Conservation (phyloP, 2,888 invertebrate species). For the Metallyticus violacea region DNA sequence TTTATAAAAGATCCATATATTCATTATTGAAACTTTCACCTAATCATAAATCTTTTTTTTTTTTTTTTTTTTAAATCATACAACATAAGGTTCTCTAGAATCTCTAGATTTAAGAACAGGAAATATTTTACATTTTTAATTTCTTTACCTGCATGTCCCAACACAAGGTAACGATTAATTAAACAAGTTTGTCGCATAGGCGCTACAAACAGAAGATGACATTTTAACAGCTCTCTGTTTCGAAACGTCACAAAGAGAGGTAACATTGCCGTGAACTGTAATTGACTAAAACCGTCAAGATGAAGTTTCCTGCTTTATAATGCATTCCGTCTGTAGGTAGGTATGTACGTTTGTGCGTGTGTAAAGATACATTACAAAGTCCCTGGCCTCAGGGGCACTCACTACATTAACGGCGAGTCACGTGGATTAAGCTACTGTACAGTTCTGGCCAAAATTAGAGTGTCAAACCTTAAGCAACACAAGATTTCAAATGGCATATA, state of each 20-base stretch:
- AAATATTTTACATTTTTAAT: no score
- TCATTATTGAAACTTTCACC: no score
- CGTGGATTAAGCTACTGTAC: neutral
- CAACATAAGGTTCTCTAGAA: no score
- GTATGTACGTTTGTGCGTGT: neutral
- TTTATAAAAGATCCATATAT: no score
- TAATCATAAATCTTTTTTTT: no score
- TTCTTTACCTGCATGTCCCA: no score
- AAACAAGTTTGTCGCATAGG: neutral
- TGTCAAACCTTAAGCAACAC: no score
- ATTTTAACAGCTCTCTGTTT: neutral
- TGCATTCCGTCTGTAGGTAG: neutral
- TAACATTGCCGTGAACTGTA: neutral
- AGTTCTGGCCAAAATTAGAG: neutral
- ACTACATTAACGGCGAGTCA: neutral
- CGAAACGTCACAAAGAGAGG: neutral
- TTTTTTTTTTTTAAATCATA: no score
- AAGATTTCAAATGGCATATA: no score
- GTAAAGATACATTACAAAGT: neutral
- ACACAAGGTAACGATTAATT: neutral
- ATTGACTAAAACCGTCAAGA: neutral
- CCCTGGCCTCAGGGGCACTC: neutral
- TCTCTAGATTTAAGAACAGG: no score
- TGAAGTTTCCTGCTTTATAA: no score
- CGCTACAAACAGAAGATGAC: neutral